phyloP scores from a whole-genome alignment of 2,797 vertebrate species.

The Knipowitschia caucasica region DNA sequence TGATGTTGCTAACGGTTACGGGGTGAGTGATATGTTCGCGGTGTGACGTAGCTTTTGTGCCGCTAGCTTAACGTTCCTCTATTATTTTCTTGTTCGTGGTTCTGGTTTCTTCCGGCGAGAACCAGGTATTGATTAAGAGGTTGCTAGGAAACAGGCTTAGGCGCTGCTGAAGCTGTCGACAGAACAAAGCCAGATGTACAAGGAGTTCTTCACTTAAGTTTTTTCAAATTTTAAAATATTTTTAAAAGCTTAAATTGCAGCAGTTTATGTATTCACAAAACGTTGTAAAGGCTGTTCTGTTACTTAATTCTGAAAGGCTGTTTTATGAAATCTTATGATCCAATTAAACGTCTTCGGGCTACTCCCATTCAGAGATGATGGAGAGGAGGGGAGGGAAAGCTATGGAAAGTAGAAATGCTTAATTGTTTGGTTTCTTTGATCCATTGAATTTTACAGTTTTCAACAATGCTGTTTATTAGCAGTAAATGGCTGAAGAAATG shows the following conservation, averaged over 20 bases:
- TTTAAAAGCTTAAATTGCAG: background rate
- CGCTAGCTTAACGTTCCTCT: constrained; percentile 66
- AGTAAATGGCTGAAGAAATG: too few species aligned
- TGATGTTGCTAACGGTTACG: constrained; percentile 54
- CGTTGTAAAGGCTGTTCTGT: background rate
- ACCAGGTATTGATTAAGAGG: constrained; percentile 81
- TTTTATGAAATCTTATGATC: too few species aligned
- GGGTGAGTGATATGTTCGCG: constrained; percentile 46
- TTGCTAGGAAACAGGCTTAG: constrained; percentile 81
- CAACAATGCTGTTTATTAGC: too few species aligned
- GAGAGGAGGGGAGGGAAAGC: too few species aligned
- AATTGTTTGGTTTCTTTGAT: too few species aligned
- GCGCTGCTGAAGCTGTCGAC: constrained; percentile 67
- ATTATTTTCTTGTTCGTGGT: constrained; percentile 64
- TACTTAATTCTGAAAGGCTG: background rate
- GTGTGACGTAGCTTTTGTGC: constrained; percentile 70
- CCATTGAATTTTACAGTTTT: too few species aligned
- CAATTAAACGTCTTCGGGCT: too few species aligned
- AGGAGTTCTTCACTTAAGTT: constrained; percentile 25
- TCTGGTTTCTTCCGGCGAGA: constrained; percentile 75
- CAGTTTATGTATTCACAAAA: background rate
- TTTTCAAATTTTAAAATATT: constrained; percentile 17
- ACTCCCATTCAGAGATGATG: too few species aligned
- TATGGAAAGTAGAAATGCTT: too few species aligned
- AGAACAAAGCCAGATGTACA: constrained; percentile 69